Evolutionary conservation across 1,140 invertebrate species (phyloP), one percentile per base, ranked within the genome.

Genomic region (Ceratosolen fusciceps): DNA sequence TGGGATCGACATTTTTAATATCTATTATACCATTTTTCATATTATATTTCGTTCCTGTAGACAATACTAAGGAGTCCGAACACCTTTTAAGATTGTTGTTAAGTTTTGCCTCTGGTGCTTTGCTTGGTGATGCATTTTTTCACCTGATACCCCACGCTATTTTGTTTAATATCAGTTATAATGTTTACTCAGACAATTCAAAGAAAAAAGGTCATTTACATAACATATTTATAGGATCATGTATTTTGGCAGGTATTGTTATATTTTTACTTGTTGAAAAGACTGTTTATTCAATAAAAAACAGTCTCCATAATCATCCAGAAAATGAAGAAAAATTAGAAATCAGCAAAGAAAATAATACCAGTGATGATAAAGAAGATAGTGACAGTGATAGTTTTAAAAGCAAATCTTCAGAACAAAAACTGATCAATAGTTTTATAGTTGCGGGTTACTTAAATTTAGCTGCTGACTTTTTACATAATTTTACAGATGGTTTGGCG

Each of bases 61-160:
- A 98, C 85, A 97, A 97, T 83, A 95, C 93, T 47, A 93, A 94
- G 67, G 94, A 96, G 85, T 94, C 95, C 84, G 93, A 97, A 86
- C 94, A 96, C 0, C 89, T 97, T 29, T 89, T 99, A 16, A 98
- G 98, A 90, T 92, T 98, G 52, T 90, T 99, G 21, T 90, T 99
- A 24, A 97, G 96, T 78, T 99, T 99, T 92, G 98, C 97, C 10
- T 98, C 97, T 9, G 98, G 98, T 68, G 97, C 98, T 79, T 90
- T 99, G 16, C 91, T 99, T 2, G 98, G 98, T 14, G 98, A 99
- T 92, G 97, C 98, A 9, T 99, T 99, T 91, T 90, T 99, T 2
- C 98, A 99, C 92, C 90, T 99, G 34, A 99, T 99, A 86, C 98
- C 98, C 47, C 98, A 99, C 91, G 97, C 98, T 26, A 92, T 98